These are phyloP conservation scores for Falcaria lacertinaria DNA, from an alignment of 2,888 invertebrate species.

Conservation along the genomic window DNA sequence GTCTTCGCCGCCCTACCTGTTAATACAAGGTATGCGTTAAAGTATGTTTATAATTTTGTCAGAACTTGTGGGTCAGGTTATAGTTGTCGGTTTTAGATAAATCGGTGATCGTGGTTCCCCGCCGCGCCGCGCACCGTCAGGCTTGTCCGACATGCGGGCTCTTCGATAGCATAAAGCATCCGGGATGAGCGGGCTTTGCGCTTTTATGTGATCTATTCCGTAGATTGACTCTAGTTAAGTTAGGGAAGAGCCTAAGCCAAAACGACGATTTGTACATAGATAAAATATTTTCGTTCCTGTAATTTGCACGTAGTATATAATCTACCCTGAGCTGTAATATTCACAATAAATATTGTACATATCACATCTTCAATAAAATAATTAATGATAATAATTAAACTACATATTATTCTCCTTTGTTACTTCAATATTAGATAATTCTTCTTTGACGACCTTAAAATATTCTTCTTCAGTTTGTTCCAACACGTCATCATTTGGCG, in stretches of 20 bases:
- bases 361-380: too few species aligned
- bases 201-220: constrained; percentile 11
- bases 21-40: constrained; percentile 13
- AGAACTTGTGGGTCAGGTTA: constrained; percentile 40
- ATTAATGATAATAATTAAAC: too few species aligned
- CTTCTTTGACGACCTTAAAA: constrained; percentile 71
- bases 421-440: constrained; percentile 43
- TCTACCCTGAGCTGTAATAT: too few species aligned
- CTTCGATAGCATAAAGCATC: constrained; percentile 42
- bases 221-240: background rate
- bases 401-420: constrained; percentile 4
- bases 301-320: too few species aligned
- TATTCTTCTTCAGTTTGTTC: constrained; percentile 61
- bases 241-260: background rate
- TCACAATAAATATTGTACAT: too few species aligned
- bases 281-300: background rate
- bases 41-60: constrained; percentile 5
- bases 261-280: background rate
- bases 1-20: constrained; percentile 37
- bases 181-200: constrained; percentile 35
- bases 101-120: constrained; percentile 50
- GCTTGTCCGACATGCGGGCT: constrained; percentile 51
- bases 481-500: constrained; percentile 31
- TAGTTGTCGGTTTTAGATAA: constrained; percentile 48
- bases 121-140: constrained; percentile 37